Evolutionary conservation across 2,113 vertebrate species (phyloP).

Genomic region (Ctenomys sociabilis): DNA sequence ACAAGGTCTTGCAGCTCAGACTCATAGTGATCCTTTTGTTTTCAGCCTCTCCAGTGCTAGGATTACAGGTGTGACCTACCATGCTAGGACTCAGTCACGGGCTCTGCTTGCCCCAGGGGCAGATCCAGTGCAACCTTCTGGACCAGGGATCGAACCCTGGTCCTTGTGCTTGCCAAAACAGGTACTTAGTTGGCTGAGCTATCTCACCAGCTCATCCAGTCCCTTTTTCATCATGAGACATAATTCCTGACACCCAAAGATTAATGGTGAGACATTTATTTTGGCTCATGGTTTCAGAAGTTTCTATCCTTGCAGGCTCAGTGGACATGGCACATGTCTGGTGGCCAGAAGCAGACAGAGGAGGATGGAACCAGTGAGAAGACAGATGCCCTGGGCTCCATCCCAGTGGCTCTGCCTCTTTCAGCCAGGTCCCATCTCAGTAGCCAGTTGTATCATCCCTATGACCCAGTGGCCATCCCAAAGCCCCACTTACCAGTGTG

Average conservation of each 20-base stretch:
- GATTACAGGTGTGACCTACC: too few relatives aligned
- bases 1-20: too few relatives aligned
- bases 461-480: neutral
- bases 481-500: neutral
- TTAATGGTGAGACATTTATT: neutral
- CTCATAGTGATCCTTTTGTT: too few relatives aligned
- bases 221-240: neutral
- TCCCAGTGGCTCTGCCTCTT: neutral
- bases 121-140: too few relatives aligned
- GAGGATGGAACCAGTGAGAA: neutral
- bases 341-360: neutral
- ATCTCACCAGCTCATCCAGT: neutral
- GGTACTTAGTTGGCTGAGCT: too few relatives aligned
- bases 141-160: too few relatives aligned
- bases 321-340: neutral
- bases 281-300: neutral
- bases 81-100: too few relatives aligned
- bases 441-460: neutral
- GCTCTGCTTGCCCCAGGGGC: too few relatives aligned
- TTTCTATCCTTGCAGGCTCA: neutral
- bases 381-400: neutral
- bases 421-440: neutral
- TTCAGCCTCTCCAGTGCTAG: too few relatives aligned
- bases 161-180: too few relatives aligned
- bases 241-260: neutral